Conservation (phyloP, 2,888 invertebrate species). For the Macrosoma leucophasiata region DNA sequence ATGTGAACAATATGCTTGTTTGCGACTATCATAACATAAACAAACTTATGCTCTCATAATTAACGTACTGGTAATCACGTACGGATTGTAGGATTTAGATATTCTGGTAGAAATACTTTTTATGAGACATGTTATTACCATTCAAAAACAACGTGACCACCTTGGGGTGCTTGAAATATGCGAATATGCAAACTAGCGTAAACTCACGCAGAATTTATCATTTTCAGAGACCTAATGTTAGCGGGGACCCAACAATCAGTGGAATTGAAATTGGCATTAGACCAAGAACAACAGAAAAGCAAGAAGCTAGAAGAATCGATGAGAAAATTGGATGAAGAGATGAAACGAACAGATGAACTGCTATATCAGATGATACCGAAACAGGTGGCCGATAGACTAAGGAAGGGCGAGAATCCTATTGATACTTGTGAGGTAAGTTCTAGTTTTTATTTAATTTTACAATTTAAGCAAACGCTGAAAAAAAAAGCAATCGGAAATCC, state of each 20-base stretch:
- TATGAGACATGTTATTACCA: no score
- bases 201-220: background rate
- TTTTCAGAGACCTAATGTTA: conserved; percentile 90
- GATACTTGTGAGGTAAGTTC: conserved; percentile 94
- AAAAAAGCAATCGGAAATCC: no score
- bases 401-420: conserved; percentile 96
- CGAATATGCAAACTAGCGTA: background rate
- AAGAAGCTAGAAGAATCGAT: conserved; percentile 97
- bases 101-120: no score
- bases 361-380: conserved; percentile 99
- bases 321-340: conserved; percentile 95
- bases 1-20: no score
- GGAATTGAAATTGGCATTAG: conserved; percentile 94
- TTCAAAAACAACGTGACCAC: no score
- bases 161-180: background rate
- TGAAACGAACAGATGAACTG: conserved; percentile 95
- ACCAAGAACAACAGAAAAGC: conserved; percentile 97
- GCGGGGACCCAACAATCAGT: conserved; percentile 98
- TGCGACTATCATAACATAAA: no score
- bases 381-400: conserved; percentile 94
- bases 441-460: no score
- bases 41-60: no score
- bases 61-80: no score
- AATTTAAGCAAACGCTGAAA: no score
- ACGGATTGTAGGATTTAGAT: conserved; percentile 1